Evolutionary conservation across 2,888 invertebrate genomes (phyloP).

Genomic region (Oscheius onirici): DNA sequence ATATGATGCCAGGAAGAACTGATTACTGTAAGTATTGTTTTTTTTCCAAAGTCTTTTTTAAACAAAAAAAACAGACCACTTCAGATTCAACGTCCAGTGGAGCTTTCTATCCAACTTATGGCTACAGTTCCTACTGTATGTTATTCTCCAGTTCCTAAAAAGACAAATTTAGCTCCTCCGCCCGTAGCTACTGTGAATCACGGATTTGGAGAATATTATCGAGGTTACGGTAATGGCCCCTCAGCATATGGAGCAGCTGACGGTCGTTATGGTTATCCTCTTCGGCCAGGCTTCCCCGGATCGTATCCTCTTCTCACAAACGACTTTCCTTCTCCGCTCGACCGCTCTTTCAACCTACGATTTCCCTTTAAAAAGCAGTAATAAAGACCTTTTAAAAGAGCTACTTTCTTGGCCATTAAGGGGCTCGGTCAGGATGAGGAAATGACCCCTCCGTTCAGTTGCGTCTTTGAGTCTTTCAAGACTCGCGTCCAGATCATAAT

Average conservation of each 20-base stretch:
- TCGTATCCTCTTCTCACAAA: background rate
- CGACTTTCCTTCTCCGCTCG: background rate
- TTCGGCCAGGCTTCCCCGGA: background rate
- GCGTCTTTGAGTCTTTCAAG: background rate
- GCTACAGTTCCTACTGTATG: background rate
- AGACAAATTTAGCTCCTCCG: background rate
- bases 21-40: conserved; percentile 28
- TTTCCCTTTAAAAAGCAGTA: conserved; percentile 26
- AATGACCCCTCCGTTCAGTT: background rate
- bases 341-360: background rate
- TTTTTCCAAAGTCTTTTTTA: no score
- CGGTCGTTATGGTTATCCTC: background rate
- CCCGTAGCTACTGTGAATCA: background rate
- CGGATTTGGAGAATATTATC: conserved; percentile 14
- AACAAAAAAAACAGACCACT: no score
- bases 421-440: background rate
- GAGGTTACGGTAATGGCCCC: conserved; percentile 3
- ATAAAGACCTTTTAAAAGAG: background rate
- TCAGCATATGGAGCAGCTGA: conserved; percentile 7
- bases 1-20: conserved; percentile 1
- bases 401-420: background rate
- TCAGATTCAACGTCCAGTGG: background rate
- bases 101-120: background rate
- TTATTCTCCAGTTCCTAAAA: background rate
- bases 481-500: background rate